Conservation (phyloP, 2,797 vertebrate genomes). For the Poeciliopsis paucimaculata region DNA sequence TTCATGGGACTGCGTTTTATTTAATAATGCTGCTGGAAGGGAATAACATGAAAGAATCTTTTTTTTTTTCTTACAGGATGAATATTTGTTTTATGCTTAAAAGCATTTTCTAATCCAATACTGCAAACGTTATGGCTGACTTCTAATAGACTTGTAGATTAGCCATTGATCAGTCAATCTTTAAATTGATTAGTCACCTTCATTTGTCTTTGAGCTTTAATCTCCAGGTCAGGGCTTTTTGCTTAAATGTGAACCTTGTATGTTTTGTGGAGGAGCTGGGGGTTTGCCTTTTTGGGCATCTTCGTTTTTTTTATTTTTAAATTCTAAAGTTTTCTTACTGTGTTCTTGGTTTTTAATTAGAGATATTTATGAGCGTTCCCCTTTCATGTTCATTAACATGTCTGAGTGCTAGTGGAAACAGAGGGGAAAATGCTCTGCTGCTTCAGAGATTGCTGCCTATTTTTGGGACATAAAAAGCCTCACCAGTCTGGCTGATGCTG, state of each 20-base stretch:
- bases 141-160: slow-evolving; percentile 52
- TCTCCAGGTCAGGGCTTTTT: slow-evolving; percentile 26
- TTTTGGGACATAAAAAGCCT: slow-evolving; percentile 48
- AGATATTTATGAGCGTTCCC: slow-evolving; percentile 31
- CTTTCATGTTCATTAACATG: slow-evolving; percentile 25
- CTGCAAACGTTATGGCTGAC: slow-evolving; percentile 32
- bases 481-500: slow-evolving; percentile 46
- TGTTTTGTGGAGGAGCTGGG: neutral
- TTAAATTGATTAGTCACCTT: slow-evolving; percentile 59
- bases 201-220: slow-evolving; percentile 13
- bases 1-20: slow-evolving; percentile 49
- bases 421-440: slow-evolving; percentile 13
- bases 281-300: neutral
- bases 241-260: neutral
- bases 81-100: neutral
- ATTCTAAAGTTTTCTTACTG: neutral
- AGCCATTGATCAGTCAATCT: slow-evolving; percentile 33
- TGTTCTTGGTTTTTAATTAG: slow-evolving; percentile 27
- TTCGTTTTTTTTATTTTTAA: neutral
- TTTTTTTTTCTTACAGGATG: slow-evolving; percentile 24
- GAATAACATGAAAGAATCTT: slow-evolving; percentile 31
- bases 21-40: slow-evolving; percentile 41
- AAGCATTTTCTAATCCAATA: slow-evolving; percentile 21
- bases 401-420: slow-evolving; percentile 17
- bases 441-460: slow-evolving; percentile 47